Conservation (phyloP, 2,113 vertebrate species). For the Pavo muticus region DNA sequence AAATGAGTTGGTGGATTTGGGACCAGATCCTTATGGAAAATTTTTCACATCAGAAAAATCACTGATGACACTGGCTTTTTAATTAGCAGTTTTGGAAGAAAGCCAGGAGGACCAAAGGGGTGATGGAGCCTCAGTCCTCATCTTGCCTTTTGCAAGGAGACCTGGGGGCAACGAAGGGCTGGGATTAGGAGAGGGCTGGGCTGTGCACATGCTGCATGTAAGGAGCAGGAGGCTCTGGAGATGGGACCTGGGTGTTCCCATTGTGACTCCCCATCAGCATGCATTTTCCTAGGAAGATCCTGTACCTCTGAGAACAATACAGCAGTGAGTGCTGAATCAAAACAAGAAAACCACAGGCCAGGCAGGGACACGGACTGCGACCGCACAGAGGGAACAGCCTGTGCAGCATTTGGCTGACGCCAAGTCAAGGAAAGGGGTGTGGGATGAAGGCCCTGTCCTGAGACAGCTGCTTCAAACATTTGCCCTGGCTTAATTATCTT, state of each 20-base stretch:
- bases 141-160: neutral
- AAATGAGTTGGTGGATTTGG: conserved; percentile 35
- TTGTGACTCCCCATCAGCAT: accelerated
- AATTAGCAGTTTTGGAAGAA: neutral
- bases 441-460: neutral
- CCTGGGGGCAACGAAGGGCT: neutral
- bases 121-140: neutral
- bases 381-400: neutral
- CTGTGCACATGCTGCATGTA: neutral
- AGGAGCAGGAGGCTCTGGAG: neutral
- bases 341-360: neutral
- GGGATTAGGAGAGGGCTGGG: neutral
- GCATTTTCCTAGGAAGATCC: neutral
- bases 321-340: neutral
- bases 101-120: neutral
- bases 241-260: neutral
- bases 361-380: neutral
- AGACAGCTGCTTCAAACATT: neutral
- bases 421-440: neutral
- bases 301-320: neutral
- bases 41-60: neutral
- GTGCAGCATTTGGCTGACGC: neutral
- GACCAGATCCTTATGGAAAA: conserved; percentile 47
- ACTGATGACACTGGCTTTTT: neutral
- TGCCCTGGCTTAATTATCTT: neutral